Conservation (phyloP, 2,888 invertebrate species). For the Hedychridium roseum region DNA sequence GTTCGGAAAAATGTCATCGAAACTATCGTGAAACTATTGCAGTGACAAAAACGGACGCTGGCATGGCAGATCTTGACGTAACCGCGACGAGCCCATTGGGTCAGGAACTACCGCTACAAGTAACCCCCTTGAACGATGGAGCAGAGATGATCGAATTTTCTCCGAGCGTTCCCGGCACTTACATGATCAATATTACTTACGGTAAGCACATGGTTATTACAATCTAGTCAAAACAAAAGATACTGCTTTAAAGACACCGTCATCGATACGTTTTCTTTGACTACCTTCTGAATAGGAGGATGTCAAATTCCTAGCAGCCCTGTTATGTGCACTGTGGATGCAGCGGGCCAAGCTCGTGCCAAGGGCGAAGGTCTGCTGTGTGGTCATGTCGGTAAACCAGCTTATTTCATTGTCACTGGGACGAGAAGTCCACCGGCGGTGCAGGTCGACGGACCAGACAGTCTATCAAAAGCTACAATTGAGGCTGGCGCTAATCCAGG, state of each 20-base stretch:
- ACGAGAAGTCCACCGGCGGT: slow-evolving; percentile 61
- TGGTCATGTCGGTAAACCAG: slow-evolving; percentile 66
- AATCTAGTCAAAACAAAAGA: not conserved
- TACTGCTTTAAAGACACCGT: too few species aligned
- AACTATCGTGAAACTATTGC: slow-evolving; percentile 34
- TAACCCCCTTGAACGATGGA: slow-evolving; percentile 75
- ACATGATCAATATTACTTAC: slow-evolving; percentile 73
- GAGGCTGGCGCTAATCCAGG: slow-evolving; percentile 76
- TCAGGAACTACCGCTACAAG: slow-evolving; percentile 81
- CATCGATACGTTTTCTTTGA: too few species aligned
- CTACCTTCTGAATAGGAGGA: slow-evolving; percentile 43
- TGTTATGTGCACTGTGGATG: slow-evolving; percentile 68
- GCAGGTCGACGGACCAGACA: slow-evolving; percentile 70
- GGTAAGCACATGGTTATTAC: slow-evolving; percentile 52
- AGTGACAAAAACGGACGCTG: slow-evolving; percentile 85
- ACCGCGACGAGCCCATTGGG: slow-evolving; percentile 88
- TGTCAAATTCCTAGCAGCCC: slow-evolving; percentile 65
- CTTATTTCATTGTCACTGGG: slow-evolving; percentile 65
- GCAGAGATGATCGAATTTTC: slow-evolving; percentile 81
- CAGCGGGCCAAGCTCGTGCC: slow-evolving; percentile 69
- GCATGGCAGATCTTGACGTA: slow-evolving; percentile 85
- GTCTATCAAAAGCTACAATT: slow-evolving; percentile 67
- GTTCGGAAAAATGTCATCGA: not conserved
- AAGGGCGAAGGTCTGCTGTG: slow-evolving; percentile 69
- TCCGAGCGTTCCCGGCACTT: slow-evolving; percentile 83